phyloP scores from a whole-genome alignment of 2,888 invertebrate species.

The Graphium colonna region DNA sequence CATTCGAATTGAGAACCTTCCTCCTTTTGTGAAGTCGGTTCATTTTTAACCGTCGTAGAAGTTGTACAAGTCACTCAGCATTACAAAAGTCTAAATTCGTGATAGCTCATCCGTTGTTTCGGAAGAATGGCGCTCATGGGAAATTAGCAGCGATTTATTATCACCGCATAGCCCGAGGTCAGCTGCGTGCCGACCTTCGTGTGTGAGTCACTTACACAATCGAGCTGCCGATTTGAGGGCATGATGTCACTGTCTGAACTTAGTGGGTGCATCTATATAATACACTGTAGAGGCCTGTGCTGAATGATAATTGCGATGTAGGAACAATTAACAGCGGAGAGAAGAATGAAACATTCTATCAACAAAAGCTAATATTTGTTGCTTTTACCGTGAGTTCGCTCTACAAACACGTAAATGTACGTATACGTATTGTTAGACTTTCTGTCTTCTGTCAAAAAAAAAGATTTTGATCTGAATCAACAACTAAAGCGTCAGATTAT shows the following conservation, averaged over 20 bases:
- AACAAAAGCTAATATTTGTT: no score
- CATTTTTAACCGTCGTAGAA: no score
- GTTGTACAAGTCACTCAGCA: no score
- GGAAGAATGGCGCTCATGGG: conserved; percentile 3
- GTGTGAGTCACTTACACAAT: conserved; percentile 49
- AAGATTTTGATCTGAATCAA: no score
- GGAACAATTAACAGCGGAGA: conserved; percentile 31
- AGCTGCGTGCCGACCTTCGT: conserved; percentile 42
- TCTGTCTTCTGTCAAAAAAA: no score
- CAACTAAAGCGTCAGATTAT: no score
- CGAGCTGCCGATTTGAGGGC: conserved; percentile 43
- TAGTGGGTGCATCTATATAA: conserved; percentile 45
- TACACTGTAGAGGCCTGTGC: conserved; percentile 38
- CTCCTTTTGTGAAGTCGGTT: no score
- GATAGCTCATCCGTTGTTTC: conserved; percentile 5
- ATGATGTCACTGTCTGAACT: conserved; percentile 62
- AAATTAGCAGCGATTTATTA: conserved; percentile 24
- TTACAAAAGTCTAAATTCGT: neutral
- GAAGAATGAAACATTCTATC: neutral
- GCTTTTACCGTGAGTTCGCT: no score
- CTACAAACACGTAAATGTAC: no score
- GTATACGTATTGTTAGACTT: no score
- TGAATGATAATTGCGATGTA: conserved; percentile 55
- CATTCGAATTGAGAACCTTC: no score
- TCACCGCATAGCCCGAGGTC: conserved; percentile 28